Conservation (phyloP, 2,888 invertebrate species). For the Strigamia maritima region DNA sequence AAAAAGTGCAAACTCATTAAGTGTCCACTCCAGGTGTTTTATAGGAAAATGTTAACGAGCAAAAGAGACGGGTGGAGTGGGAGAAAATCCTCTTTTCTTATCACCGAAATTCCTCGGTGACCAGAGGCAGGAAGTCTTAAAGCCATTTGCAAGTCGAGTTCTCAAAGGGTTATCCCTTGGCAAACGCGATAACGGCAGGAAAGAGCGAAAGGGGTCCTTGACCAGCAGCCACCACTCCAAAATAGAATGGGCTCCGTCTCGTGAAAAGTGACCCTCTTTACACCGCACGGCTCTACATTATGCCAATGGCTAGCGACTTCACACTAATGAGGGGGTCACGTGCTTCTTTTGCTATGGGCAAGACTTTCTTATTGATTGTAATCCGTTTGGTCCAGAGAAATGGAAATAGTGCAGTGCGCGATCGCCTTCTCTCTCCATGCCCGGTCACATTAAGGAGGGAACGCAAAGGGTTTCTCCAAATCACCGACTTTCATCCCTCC, state of each 20-base stretch:
- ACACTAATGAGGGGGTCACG: constrained; percentile 34
- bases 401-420: neutral
- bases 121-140: constrained; percentile 30
- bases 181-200: constrained; percentile 26
- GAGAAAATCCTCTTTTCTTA: neutral
- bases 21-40: constrained; percentile 17
- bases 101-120: constrained; percentile 17
- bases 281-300: neutral
- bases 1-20: neutral
- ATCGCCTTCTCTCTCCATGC: constrained; percentile 31
- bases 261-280: neutral
- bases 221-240: constrained; percentile 31
- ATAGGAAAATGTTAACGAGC: constrained; percentile 1
- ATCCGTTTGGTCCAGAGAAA: constrained; percentile 20
- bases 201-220: constrained; percentile 28
- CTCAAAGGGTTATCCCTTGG: constrained; percentile 32
- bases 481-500: neutral
- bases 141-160: constrained; percentile 28
- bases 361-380: constrained; percentile 25
- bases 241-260: constrained; percentile 28
- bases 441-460: neutral
- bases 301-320: constrained; percentile 22
- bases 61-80: neutral
- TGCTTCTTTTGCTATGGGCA: constrained; percentile 28
- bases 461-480: neutral